Percentiles rank a stretch among this genome's conserved stretches.
Conservation (phyloP, 1,140 invertebrate genomes). For the Nasonia giraulti region DNA sequence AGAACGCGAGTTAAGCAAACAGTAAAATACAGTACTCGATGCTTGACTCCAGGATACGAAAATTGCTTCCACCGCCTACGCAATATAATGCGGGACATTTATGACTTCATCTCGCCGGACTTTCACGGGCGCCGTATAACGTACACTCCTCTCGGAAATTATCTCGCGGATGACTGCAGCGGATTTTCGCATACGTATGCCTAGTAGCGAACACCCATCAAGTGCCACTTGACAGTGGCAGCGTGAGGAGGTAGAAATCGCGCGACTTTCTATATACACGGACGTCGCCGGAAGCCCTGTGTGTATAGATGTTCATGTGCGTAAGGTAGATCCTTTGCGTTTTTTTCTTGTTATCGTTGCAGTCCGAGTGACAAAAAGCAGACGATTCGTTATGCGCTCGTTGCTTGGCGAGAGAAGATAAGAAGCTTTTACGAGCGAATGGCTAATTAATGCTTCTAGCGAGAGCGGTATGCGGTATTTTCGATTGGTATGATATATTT, state of each 20-base stretch:
- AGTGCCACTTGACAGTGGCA: conserved; percentile 38
- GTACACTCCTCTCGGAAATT: neutral
- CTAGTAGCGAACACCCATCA: neutral
- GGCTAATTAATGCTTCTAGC: too few species aligned
- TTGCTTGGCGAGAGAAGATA: too few species aligned
- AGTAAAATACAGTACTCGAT: neutral
- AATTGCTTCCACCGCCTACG: neutral
- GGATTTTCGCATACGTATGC: neutral
- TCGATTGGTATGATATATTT: too few species aligned
- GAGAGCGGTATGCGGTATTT: too few species aligned
- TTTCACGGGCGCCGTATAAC: neutral
- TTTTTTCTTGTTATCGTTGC: neutral
- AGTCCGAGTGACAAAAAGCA: too few species aligned
- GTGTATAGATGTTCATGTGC: neutral
- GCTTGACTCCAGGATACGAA: conserved; percentile 4
- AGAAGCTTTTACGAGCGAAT: too few species aligned
- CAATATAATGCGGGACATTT: neutral
- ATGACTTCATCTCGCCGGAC: neutral
- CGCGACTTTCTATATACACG: conserved; percentile 33
- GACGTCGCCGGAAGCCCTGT: conserved; percentile 11
- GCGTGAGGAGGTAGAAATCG: conserved; percentile 40
- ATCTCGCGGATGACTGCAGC: neutral
- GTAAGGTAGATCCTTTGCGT: neutral
- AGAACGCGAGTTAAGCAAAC: neutral
- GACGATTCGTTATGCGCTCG: too few species aligned